Percentiles rank a stretch among this genome's conserved stretches.
Evolutionary conservation across 2,113 vertebrate genomes (phyloP).

Genomic region (Sturnus vulgaris): DNA sequence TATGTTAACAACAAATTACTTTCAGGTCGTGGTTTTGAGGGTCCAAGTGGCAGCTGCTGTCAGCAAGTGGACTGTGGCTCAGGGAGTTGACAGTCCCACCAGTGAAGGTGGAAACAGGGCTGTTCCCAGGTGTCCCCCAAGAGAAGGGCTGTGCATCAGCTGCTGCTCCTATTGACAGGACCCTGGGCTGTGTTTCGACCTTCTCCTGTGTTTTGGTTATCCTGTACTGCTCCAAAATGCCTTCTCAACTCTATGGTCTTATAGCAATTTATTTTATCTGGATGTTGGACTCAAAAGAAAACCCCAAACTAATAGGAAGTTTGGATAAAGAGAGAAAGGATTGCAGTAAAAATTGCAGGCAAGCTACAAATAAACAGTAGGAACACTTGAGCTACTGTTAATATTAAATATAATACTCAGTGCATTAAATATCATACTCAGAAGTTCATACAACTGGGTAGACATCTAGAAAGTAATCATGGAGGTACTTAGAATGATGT

Average conservation of each 20-base stretch:
- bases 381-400: background rate
- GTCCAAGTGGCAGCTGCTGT: background rate
- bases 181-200: accelerated
- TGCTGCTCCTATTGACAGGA: background rate
- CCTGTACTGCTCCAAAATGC: background rate
- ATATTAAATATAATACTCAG: background rate
- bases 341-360: background rate
- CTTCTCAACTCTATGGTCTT: background rate
- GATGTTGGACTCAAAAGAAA: background rate
- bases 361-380: background rate
- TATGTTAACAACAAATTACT: background rate
- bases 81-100: background rate
- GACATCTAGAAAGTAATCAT: background rate
- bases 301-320: background rate
- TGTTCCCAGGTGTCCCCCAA: accelerated
- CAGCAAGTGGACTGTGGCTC: background rate
- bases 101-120: background rate
- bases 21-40: background rate
- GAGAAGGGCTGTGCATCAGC: background rate
- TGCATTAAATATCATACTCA: background rate
- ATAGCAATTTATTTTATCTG: background rate
- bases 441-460: background rate
- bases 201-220: background rate
- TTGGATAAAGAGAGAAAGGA: background rate
- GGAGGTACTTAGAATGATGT: background rate